Conservation (phyloP, 2,113 vertebrate genomes). For the Ciconia boyciana region DNA sequence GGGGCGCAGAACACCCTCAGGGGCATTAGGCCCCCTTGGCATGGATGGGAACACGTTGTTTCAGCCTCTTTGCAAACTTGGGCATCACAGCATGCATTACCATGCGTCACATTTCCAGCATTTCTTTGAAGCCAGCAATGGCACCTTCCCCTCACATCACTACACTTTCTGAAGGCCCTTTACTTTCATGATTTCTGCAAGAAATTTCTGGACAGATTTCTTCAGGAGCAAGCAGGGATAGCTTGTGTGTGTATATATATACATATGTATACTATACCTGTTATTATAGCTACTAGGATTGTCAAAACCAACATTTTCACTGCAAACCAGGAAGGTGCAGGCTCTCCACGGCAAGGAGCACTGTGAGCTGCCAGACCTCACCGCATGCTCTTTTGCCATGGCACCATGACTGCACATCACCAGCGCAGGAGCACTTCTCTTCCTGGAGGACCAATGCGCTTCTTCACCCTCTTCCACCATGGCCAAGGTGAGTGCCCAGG, state of each 20-base stretch:
- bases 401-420: too few relatives aligned
- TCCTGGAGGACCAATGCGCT: accelerated
- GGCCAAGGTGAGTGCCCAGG: not conserved
- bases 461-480: not conserved
- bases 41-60: accelerated
- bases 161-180: not conserved
- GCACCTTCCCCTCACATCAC: not conserved
- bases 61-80: not conserved
- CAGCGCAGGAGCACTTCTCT: accelerated
- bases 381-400: accelerated
- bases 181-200: not conserved
- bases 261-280: not conserved
- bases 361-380: not conserved
- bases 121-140: not conserved
- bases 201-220: not conserved
- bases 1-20: not conserved
- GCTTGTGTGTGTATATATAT: not conserved
- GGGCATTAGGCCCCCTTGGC: not conserved
- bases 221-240: not conserved
- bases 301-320: not conserved
- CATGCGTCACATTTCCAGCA: accelerated
- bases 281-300: not conserved
- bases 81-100: not conserved
- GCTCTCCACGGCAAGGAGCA: not conserved
- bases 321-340: not conserved